A percentile compares a stretch with the other conserved stretches of the same genome.
phyloP scores from a whole-genome alignment of 2,888 invertebrate species.

The Cosmopolites sordidus region DNA sequence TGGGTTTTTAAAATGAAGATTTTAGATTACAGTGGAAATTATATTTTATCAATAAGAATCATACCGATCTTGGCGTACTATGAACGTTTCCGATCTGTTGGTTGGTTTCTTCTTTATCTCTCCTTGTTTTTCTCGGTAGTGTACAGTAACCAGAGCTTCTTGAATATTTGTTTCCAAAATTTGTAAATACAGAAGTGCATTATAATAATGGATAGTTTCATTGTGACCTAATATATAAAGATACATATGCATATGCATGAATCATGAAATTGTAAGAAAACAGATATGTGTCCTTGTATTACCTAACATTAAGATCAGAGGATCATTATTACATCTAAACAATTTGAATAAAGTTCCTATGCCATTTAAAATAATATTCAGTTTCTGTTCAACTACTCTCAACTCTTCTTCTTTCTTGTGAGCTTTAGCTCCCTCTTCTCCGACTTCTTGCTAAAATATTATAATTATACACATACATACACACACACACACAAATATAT shows the following conservation, averaged over 20 bases:
- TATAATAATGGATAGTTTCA: constrained; percentile 67
- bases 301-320: constrained; percentile 65
- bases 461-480: too few species aligned
- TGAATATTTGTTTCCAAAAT: constrained; percentile 73
- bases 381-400: constrained; percentile 39
- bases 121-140: constrained; percentile 40
- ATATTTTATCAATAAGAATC: not conserved
- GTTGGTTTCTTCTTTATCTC: constrained; percentile 16
- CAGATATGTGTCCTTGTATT: constrained; percentile 19
- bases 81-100: constrained; percentile 1
- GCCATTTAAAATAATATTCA: constrained; percentile 48
- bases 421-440: constrained; percentile 17
- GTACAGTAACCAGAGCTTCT: constrained; percentile 59
- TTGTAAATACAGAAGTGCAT: constrained; percentile 76
- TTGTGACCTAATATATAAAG: constrained; percentile 52
- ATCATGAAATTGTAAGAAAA: too few species aligned
- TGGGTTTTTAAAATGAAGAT: too few species aligned
- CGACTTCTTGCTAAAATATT: constrained; percentile 31
- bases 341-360: constrained; percentile 57
- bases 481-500: too few species aligned
- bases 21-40: not conserved
- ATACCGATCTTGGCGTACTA: constrained; percentile 21
- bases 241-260: too few species aligned
- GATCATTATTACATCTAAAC: constrained; percentile 69
- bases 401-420: constrained; percentile 30